Evolutionary conservation across 2,888 invertebrate species (phyloP), one percentile per base, ranked within the genome.

Genomic region (Tipula unca): DNA sequence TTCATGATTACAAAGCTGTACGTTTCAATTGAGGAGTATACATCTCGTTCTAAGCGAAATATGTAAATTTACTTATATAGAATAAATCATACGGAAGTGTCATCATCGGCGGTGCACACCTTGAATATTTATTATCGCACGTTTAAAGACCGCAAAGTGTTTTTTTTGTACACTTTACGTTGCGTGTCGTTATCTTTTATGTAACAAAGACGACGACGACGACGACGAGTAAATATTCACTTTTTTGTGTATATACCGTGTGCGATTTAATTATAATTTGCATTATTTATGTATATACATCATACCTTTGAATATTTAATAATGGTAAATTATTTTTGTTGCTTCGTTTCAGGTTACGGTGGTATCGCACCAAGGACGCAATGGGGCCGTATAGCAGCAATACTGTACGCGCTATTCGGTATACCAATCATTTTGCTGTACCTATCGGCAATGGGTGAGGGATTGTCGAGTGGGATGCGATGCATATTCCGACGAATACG

Each of bases 391-490:
- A 90, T 96, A 88, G 95, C 95, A 86, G 96, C 97, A n/a, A 94
- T 97, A 87, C 92, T 95, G 86, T 97, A 97, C 91, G 96, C 97
- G 0, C 93, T 96, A 86, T 92, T 96, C 86, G 97, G 97, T 85
- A 97, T 97, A 88, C 97, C 97, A 29, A 92, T 97, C 88, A 95
- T 97, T 92, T 93, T 97, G 90, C 93, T 97, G 85, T 97, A 97
- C 91, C 92, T 97, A 86, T 96, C 97, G 85, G 96, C 96, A 85
- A 95, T 97, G 87, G 97, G 97, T 82, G 96, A 96, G 89, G 94
- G 95, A 20, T 92, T 97, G 84, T 96, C 97, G n/a, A 92, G 95
- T 85, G 94, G 93, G 88, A 94, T 96, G 91, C 94, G 96, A 83
- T 93, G 93, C 87, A 91, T 95, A 83, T 95, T 95, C 91, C 93